Evolutionary conservation across 2,888 invertebrate genomes (phyloP), one percentile per base, ranked within the genome.

Genomic region (Arrhopalites spinosus): DNA sequence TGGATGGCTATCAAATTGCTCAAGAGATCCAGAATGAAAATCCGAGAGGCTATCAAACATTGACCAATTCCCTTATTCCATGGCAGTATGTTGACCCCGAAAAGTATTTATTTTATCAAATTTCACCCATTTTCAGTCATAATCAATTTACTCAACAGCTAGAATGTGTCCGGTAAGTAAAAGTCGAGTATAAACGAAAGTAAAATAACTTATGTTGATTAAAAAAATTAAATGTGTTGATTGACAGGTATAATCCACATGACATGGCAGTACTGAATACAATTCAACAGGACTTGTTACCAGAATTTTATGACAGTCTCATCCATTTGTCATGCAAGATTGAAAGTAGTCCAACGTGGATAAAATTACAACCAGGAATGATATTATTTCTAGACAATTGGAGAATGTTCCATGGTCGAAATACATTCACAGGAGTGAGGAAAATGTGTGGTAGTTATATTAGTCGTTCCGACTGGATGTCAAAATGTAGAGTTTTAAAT

Each of bases 331-430:
- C 89, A 17, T 85, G 86, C n/a, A 87, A 88, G 79, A 87, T 90
- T 27, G 79, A 82, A 47, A 63, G 36, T 0, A 72, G 67, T 53
- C 86, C 88, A 67, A 85, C 87, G 13, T 86, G 86, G 81, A 86
- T 91, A 30, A 89, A 90, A 85, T 84, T 91, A 8, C 84, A 84
- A 56, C 92, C 93, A 74, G 93, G 93, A 27, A 88, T 88, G 17
- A 89, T 93, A 13, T 86, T 93, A 79, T 89, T 91, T 70, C 88
- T 93, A 82, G 92, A 94, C 84, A 94, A 94, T 86, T 93, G 92
- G 89, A 87, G 94, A 73, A 87, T 93, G 0, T 85, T 93, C 1
- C 94, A 94, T 83, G 93, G 93, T 0, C 87, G 93, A 67, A 88
- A 89, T 0, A 88, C 88, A 0, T 94, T 91, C 84, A 88, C 89